Evolutionary conservation across 2,888 invertebrate species (phyloP), one percentile per base, ranked within the genome.

Genomic region (Himalopsyche kuldschensis): DNA sequence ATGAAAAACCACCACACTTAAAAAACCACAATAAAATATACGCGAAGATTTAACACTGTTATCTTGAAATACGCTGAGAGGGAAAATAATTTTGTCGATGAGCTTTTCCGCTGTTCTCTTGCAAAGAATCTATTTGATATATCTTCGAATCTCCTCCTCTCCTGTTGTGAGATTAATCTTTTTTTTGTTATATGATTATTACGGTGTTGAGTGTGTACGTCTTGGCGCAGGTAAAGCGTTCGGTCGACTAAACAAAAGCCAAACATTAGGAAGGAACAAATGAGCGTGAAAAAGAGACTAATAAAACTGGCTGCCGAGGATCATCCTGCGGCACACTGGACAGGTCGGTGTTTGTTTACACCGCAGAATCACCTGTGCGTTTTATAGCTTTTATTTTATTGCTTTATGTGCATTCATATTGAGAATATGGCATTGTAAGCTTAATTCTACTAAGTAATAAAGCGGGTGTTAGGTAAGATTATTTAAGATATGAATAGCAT

Each of bases 241-340:
- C 91, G 91, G 91, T 90, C 90, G 91, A 92, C 91, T 92, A 91
- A 91, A 91, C 91, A 92, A 91, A 91, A 92, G 92, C 91, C 90
- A 89, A 91, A 90, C 90, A 92, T 92, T 92, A 92, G 92, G 91
- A 91, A 91, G 92, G 92, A 92, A 92, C 91, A 92, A 92, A 92
- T 91, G 91, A 91, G 91, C 91, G 91, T 84, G 91, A 92, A 91
- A 91, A 91, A 91, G 91, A 91, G 90, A 89, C 90, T 88, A 90
- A 79, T 79, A 84, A 85, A 83, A 77, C 78, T 69, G 83, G 75
- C 75, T 79, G 78, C n/a, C 17, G 85, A 85, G 85, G 82, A 77
- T 82, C 46, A 69, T 69, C 69, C 69, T 63, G 79, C 79, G 63
- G n/a, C 79, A 79, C 79, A 20, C 75, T 47, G 35, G 32, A 17